phyloP scores from a whole-genome alignment of 1,140 invertebrate species.

The Calosoma granatense region DNA sequence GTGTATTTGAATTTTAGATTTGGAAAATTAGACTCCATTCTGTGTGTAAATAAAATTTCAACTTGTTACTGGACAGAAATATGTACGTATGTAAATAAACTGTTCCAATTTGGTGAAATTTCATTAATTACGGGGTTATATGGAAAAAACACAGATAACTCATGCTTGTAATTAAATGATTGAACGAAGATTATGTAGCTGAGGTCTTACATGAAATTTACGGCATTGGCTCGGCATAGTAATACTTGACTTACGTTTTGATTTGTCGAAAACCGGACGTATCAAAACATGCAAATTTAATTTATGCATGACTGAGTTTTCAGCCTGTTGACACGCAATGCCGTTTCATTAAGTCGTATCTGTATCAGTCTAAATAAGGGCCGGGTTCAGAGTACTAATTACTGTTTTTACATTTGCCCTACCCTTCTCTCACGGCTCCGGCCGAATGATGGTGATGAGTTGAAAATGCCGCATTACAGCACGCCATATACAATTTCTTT shows the following conservation, averaged over 20 bases:
- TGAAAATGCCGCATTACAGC: background rate
- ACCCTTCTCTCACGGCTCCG: background rate
- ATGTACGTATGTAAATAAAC: too few relatives aligned
- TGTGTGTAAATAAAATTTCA: too few relatives aligned
- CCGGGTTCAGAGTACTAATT: constrained; percentile 1
- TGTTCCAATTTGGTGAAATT: too few relatives aligned
- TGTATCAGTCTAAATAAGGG: constrained; percentile 6
- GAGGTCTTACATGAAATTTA: background rate
- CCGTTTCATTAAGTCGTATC: constrained; percentile 4
- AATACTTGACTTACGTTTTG: background rate
- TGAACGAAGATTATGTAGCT: too few relatives aligned
- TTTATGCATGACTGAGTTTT: background rate
- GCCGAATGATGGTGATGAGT: constrained; percentile 1
- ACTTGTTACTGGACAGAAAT: too few relatives aligned
- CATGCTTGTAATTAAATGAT: too few relatives aligned
- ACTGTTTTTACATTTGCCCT: constrained; percentile 4
- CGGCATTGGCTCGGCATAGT: background rate
- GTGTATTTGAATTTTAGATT: too few relatives aligned
- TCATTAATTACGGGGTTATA: too few relatives aligned
- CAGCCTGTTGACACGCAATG: background rate
- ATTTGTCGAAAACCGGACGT: background rate
- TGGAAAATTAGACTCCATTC: too few relatives aligned
- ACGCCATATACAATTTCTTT: background rate
- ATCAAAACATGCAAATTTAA: constrained; percentile 7
- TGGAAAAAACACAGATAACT: too few relatives aligned